Conservation (phyloP, 2,888 invertebrate species). For the Morinoia aosen region DNA sequence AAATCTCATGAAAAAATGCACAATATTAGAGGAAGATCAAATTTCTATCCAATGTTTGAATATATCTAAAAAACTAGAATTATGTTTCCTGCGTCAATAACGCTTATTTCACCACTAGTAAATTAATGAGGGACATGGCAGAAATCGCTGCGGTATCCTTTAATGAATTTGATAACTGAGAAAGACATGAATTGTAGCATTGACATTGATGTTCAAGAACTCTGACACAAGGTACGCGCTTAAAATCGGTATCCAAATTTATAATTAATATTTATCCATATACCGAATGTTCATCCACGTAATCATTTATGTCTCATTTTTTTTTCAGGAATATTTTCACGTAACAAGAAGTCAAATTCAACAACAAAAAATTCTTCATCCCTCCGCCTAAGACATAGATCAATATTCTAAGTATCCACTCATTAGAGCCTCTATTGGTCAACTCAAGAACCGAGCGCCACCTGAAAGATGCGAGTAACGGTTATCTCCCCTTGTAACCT, state of each 20-base stretch:
- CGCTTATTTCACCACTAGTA: background rate
- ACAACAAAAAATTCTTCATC: background rate
- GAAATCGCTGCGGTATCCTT: background rate
- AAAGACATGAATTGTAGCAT: background rate
- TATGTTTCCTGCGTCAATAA: background rate
- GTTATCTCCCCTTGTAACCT: background rate
- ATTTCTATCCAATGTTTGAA: background rate
- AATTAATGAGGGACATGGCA: background rate
- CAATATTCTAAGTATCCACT: background rate
- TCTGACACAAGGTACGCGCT: background rate
- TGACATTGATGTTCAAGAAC: background rate
- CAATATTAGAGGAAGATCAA: background rate
- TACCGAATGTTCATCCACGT: background rate
- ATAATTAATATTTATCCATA: background rate
- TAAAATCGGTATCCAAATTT: background rate
- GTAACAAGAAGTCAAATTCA: background rate
- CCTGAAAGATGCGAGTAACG: background rate
- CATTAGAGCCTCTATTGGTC: background rate
- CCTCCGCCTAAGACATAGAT: background rate
- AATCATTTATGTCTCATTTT: background rate
- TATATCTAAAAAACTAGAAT: background rate
- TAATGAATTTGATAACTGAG: background rate
- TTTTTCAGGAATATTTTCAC: too few relatives aligned
- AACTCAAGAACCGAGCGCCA: background rate
- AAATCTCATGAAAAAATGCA: background rate